A percentile compares a stretch with the other conserved stretches of the same genome.
Evolutionary conservation across 2,888 invertebrate species (phyloP).

Genomic region (Hemistola chrysoprasaria): DNA sequence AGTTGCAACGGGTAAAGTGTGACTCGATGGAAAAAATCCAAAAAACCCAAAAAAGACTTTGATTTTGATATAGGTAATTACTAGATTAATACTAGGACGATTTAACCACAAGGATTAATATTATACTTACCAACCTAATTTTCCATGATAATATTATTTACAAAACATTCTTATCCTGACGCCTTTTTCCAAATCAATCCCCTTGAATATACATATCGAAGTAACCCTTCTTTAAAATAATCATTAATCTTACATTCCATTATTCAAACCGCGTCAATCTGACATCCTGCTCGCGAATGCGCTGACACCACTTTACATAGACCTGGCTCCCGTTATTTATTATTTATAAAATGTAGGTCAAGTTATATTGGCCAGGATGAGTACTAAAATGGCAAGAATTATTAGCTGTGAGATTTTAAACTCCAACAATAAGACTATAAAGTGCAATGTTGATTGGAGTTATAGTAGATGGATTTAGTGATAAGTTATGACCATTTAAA

Average conservation of each 20-base stretch:
- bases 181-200: too few species aligned
- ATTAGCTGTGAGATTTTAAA: not conserved
- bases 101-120: too few species aligned
- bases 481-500: constrained; percentile 4
- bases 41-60: too few species aligned
- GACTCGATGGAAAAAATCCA: too few species aligned
- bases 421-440: not conserved
- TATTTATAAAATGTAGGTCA: constrained; percentile 1
- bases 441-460: not conserved
- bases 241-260: not conserved
- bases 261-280: constrained; percentile 10
- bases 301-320: not conserved
- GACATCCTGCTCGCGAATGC: constrained; percentile 17
- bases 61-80: too few species aligned
- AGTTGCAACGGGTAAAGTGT: too few species aligned
- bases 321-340: constrained; percentile 4
- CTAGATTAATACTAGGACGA: too few species aligned
- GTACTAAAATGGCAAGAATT: constrained; percentile 2
- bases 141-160: too few species aligned
- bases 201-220: too few species aligned
- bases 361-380: constrained; percentile 11
- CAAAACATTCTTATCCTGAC: too few species aligned
- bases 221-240: constrained; percentile 4
- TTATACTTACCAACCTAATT: too few species aligned
- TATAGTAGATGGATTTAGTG: not conserved